Evolutionary conservation across 2,113 vertebrate genomes (phyloP).

Genomic region (Oncorhynchus gorbuscha): DNA sequence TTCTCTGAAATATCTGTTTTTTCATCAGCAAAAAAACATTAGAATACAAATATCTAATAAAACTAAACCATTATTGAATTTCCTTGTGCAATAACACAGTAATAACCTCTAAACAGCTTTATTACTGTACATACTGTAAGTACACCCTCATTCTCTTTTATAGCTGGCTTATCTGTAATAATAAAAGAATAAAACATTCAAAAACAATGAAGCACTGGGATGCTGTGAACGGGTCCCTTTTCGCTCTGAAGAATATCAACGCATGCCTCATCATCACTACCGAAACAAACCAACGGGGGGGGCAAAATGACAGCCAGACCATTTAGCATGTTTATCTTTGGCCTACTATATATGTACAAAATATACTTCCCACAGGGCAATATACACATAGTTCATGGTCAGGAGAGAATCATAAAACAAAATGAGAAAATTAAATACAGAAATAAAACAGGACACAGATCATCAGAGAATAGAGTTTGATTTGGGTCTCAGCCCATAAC

Average conservation of each 20-base stretch:
- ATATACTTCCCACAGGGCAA: constrained; percentile 8
- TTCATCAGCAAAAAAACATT: constrained; percentile 34
- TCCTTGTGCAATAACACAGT: constrained; percentile 24
- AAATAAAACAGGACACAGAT: constrained; percentile 3
- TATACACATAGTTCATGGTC: neutral
- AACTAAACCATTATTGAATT: constrained; percentile 31
- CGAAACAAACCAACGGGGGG: too few relatives aligned
- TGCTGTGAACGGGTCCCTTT: constrained; percentile 10
- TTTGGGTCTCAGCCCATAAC: neutral
- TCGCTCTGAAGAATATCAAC: constrained; percentile 9
- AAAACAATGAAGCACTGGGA: constrained; percentile 9
- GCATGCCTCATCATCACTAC: constrained; percentile 4
- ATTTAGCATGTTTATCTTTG: constrained; percentile 6
- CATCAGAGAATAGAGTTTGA: neutral
- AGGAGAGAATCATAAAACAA: constrained; percentile 2
- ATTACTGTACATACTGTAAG: neutral
- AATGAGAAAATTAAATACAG: neutral
- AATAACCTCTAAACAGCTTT: constrained; percentile 33
- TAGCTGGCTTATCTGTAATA: neutral
- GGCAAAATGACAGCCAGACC: constrained; percentile 3
- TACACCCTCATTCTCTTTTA: constrained; percentile 5
- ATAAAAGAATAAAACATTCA: neutral
- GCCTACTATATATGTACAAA: neutral
- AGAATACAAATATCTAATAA: constrained; percentile 48
- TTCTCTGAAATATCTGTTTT: constrained; percentile 43